phyloP scores from a whole-genome alignment of 2,888 invertebrate species.

The Therioaphis trifolii region DNA sequence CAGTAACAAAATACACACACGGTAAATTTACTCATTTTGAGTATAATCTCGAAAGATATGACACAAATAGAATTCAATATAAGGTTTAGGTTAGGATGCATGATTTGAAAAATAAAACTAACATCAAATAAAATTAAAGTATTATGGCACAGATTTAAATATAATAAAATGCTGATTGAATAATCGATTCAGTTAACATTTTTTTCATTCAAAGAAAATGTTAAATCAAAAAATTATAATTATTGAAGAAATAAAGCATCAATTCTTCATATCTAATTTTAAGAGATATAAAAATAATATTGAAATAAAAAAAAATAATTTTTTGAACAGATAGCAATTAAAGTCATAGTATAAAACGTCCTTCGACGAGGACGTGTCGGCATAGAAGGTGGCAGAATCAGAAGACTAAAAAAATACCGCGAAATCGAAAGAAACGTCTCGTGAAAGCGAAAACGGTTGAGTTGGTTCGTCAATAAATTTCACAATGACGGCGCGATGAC shows the following conservation, averaged over 20 bases:
- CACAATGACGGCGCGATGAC: conserved; percentile 13
- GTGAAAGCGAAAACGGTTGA: conserved; percentile 57
- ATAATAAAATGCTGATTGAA: too few relatives aligned
- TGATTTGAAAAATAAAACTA: too few relatives aligned
- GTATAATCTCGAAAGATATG: neutral
- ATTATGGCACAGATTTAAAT: neutral
- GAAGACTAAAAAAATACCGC: conserved; percentile 36
- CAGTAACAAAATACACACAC: conserved; percentile 38
- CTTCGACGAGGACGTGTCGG: conserved; percentile 10
- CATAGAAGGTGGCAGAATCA: neutral
- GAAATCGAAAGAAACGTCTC: conserved; percentile 56
- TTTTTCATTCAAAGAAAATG: too few relatives aligned
- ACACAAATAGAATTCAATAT: conserved; percentile 13
- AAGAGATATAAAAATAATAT: neutral
- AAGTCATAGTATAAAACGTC: neutral
- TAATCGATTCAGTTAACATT: too few relatives aligned
- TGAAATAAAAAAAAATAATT: neutral
- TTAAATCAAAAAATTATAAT: too few relatives aligned
- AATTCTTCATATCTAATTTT: too few relatives aligned
- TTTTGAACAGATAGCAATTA: neutral
- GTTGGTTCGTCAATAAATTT: conserved; percentile 41
- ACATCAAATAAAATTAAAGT: too few relatives aligned
- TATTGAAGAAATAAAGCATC: too few relatives aligned
- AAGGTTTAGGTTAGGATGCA: neutral
- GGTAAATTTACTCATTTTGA: conserved; percentile 14